phyloP scores from a whole-genome alignment of 2,888 invertebrate species.

The Orchesella flavescens region DNA sequence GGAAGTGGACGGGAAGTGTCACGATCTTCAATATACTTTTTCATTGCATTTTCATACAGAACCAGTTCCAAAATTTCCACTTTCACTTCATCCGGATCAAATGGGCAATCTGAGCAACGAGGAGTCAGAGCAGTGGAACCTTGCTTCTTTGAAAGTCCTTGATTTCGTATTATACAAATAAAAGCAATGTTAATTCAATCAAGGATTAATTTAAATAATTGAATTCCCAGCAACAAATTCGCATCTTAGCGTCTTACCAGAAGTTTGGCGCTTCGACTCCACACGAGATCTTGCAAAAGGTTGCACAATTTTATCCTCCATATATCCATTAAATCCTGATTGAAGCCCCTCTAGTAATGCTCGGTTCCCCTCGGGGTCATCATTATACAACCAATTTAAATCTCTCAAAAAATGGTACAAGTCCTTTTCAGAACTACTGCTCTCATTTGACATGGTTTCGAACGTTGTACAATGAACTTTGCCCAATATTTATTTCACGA shows the following conservation, averaged over 20 bases:
- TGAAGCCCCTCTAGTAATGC: slow-evolving; percentile 35
- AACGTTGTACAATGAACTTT: background rate
- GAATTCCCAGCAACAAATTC: too few species aligned
- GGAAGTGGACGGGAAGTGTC: slow-evolving; percentile 1
- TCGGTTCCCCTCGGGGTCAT: slow-evolving; percentile 35
- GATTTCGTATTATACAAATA: too few species aligned
- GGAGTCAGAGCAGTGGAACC: too few species aligned
- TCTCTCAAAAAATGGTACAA: slow-evolving; percentile 24
- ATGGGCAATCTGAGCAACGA: too few species aligned
- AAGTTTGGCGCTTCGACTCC: too few species aligned
- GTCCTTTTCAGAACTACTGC: slow-evolving; percentile 13
- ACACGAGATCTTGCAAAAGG: background rate
- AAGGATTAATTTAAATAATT: too few species aligned
- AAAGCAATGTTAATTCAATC: too few species aligned
- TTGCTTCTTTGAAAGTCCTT: too few species aligned
- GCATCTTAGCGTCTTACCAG: too few species aligned
- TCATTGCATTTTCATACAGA: background rate
- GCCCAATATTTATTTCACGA: background rate
- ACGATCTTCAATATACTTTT: too few species aligned
- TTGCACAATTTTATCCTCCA: slow-evolving; percentile 23
- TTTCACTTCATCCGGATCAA: background rate
- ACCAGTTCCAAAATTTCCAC: background rate
- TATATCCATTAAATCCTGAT: slow-evolving; percentile 27
- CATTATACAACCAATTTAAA: slow-evolving; percentile 38
- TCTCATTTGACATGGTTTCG: slow-evolving; percentile 9